These are phyloP conservation scores for Chaitophorus viminalis DNA, from an alignment of 2,888 invertebrate genomes.

Conservation along the genomic window DNA sequence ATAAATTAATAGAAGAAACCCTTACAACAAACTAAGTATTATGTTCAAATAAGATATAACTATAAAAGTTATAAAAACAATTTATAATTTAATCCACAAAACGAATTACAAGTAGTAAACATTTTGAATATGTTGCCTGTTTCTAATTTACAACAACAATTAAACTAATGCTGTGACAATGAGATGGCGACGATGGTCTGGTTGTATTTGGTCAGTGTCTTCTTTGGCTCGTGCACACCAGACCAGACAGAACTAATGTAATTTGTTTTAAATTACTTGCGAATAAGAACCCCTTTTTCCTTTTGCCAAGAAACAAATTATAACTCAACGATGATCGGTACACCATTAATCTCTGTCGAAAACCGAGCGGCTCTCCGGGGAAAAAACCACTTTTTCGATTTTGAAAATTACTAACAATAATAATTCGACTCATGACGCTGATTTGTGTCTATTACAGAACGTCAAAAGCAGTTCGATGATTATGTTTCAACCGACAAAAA, in stretches of 20 bases:
- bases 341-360: conserved; percentile 60
- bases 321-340: conserved; percentile 57
- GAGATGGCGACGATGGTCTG: conserved; percentile 50
- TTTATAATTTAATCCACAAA: neutral
- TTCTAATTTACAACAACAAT: conserved; percentile 43
- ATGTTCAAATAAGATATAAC: neutral
- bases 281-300: conserved; percentile 53
- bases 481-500: conserved; percentile 41
- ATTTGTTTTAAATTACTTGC: conserved; percentile 60
- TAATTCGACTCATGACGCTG: conserved; percentile 57
- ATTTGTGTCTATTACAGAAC: conserved; percentile 50
- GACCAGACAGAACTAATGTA: conserved; percentile 60
- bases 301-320: conserved; percentile 60
- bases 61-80: neutral
- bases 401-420: conserved; percentile 59
- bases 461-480: conserved; percentile 52
- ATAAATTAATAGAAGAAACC: neutral
- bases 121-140: conserved; percentile 23
- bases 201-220: conserved; percentile 55
- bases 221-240: conserved; percentile 55
- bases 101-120: conserved; percentile 11
- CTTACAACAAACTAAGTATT: neutral
- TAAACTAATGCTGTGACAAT: conserved; percentile 50
- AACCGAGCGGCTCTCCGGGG: conserved; percentile 47
- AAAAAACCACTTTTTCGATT: conserved; percentile 54